Evolutionary conservation across 1,140 invertebrate species (phyloP), one percentile per base, ranked within the genome.

Genomic region (Bombus pascuorum): DNA sequence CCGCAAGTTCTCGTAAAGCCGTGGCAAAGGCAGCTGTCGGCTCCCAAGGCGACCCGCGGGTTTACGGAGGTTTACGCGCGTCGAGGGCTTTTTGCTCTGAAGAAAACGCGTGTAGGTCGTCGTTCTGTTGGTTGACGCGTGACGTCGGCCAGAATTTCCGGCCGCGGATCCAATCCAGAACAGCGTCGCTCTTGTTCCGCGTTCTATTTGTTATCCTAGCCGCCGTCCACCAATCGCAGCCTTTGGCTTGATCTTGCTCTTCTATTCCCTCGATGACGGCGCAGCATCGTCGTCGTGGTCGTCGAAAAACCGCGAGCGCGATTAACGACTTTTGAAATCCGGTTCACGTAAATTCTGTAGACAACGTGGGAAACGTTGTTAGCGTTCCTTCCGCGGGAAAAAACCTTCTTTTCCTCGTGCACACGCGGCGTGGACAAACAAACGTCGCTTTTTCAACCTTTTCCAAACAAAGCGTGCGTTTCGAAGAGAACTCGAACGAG

Each of bases 21-120:
- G 65, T 83, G 87, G 86, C 89, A 89, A 93, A 92, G 90, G 89
- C 92, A 92, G 90, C 91, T 93, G 93, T 91, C 89, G 91, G 88
- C 91, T 93, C 89, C 87, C 91, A 92, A 92, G 91, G 89, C 75
- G 66, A 87, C 90, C 83, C 89, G 89, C 74, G 87, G 82, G 87
- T 37, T 68, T 87, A 83, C 78, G 62, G 62, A 85, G 78, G 85
- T 89, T 89, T 87, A 87, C 78, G 42, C 75, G 74, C 76, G 39
- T n/a, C n/a, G 62, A 4, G 59, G 72, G 87, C 85, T 93, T 93
- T 93, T 92, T 92, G 91, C 88, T 68, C 22, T 32, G 37, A n/a
- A 47, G 59, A 44, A 85, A 73, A 53, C 47, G 47, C 80, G 81
- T 79, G 85, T 53, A 53, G 47, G 47, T 53, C 47, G 18, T 53